Evolutionary conservation across 2,888 invertebrate genomes (phyloP).

Genomic region (Glomeris marginata): DNA sequence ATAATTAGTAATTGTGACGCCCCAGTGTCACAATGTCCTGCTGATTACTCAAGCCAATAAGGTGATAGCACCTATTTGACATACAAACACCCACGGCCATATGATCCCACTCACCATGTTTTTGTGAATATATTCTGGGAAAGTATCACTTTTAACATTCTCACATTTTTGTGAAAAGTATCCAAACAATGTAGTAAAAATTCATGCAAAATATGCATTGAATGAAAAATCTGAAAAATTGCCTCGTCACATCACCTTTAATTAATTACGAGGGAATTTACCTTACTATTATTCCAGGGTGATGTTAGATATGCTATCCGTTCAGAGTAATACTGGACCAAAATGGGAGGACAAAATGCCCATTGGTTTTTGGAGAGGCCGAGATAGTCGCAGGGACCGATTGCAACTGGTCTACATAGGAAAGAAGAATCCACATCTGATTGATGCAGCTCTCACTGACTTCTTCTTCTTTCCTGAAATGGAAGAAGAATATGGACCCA

Average conservation of each 20-base stretch:
- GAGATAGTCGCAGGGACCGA: slow-evolving; percentile 75
- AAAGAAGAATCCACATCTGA: slow-evolving; percentile 53
- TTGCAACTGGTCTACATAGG: slow-evolving; percentile 66
- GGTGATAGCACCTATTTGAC: no score
- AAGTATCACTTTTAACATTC: no score
- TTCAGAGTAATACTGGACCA: slow-evolving; percentile 55
- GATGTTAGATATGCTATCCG: slow-evolving; percentile 74
- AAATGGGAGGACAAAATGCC: slow-evolving; percentile 58
- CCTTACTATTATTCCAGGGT: slow-evolving; percentile 42
- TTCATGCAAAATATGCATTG: neutral
- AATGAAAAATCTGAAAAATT: neutral
- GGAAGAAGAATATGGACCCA: slow-evolving; percentile 70
- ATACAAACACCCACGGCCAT: no score
- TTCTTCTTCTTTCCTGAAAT: slow-evolving; percentile 89
- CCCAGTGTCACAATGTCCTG: no score
- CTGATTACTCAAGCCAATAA: no score
- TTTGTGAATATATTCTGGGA: no score
- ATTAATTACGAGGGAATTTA: neutral
- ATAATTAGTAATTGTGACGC: no score
- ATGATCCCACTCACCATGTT: no score
- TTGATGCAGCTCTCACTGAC: slow-evolving; percentile 84
- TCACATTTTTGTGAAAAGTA: no score
- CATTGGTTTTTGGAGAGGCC: slow-evolving; percentile 77
- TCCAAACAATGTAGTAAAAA: no score
- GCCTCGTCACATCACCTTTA: neutral